Evolutionary conservation across 2,797 vertebrate species (phyloP).

Genomic region (Lates japonicus): DNA sequence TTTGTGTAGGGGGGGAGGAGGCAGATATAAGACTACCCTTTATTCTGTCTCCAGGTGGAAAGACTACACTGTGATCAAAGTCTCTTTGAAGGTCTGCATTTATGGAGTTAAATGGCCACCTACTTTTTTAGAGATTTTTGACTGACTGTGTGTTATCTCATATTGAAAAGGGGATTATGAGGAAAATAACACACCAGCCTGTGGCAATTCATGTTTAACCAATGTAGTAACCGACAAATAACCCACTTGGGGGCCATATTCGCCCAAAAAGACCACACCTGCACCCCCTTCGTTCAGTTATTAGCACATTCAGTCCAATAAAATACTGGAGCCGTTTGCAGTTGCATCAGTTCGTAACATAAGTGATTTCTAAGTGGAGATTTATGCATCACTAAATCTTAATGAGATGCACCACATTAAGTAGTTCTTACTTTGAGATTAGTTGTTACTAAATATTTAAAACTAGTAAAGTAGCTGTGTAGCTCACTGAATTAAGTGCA

Average conservation of each 20-base stretch:
- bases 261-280: slow-evolving; percentile 20
- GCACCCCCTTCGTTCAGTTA: slow-evolving; percentile 18
- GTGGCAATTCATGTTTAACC: slow-evolving; percentile 28
- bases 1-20: slow-evolving; percentile 23
- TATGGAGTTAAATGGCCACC: slow-evolving; percentile 36
- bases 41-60: slow-evolving; percentile 53
- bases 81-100: slow-evolving; percentile 71
- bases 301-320: slow-evolving; percentile 4
- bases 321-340: background rate
- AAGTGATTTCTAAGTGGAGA: background rate
- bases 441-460: background rate
- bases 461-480: background rate
- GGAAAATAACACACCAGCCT: slow-evolving; percentile 27
- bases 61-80: slow-evolving; percentile 71
- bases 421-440: background rate
- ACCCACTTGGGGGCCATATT: slow-evolving; percentile 21
- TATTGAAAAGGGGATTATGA: slow-evolving; percentile 23
- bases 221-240: slow-evolving; percentile 22
- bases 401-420: background rate
- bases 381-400: background rate
- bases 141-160: background rate
- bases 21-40: slow-evolving; percentile 67
- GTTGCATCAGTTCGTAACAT: background rate
- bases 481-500: background rate
- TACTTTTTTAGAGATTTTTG: slow-evolving; percentile 1